phyloP scores from a whole-genome alignment of 1,140 invertebrate species.

The Riptortus pedestris region DNA sequence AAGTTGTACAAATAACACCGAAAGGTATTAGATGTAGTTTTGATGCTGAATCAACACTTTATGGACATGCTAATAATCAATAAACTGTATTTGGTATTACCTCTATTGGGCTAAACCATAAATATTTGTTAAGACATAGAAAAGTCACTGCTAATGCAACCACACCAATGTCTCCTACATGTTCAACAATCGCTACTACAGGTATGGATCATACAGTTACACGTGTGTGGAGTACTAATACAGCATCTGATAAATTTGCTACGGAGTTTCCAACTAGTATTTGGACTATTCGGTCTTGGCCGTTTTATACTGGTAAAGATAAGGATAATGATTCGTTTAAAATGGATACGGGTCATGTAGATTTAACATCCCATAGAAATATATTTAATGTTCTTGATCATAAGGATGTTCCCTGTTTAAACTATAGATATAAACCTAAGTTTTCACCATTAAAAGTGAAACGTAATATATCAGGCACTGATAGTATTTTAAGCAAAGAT shows the following conservation, averaged over 20 bases:
- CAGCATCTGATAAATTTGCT: neutral
- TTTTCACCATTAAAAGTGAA: too few relatives aligned
- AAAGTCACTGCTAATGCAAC: neutral
- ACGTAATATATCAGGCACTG: too few relatives aligned
- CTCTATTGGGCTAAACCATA: neutral
- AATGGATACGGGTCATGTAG: neutral
- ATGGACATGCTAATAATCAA: too few relatives aligned
- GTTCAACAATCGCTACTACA: neutral
- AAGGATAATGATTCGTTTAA: neutral
- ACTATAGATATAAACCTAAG: too few relatives aligned
- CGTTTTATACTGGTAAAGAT: neutral
- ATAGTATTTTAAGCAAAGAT: too few relatives aligned
- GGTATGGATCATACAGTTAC: neutral
- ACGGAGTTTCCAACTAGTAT: neutral
- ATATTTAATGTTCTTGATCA: neutral
- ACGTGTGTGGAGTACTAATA: neutral
- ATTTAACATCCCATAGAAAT: too few relatives aligned
- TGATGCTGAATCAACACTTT: conserved; percentile 22
- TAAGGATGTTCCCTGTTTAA: too few relatives aligned
- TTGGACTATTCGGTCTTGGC: neutral
- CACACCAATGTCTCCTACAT: neutral
- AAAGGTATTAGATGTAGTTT: conserved; percentile 27
- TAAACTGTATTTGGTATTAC: conserved; percentile 13
- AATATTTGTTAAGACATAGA: conserved; percentile 4
- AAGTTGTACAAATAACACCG: conserved; percentile 20